A percentile compares a stretch with the other conserved stretches of the same genome.
Evolutionary conservation across 64 coral and sea anemone species (phyloP).

Genomic region (Actinia equina): DNA sequence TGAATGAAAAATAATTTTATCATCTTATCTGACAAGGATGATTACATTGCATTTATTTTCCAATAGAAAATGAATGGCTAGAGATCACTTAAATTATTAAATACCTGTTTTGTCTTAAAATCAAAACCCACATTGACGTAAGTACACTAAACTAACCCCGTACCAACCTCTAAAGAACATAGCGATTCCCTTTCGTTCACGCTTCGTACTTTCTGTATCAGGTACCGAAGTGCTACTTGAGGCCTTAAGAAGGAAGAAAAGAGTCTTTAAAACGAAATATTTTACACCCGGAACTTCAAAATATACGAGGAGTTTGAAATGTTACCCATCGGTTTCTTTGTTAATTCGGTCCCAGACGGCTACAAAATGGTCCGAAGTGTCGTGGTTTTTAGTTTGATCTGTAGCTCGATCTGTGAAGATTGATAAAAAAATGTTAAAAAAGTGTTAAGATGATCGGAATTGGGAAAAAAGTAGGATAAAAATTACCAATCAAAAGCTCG

Average conservation of each 20-base stretch:
- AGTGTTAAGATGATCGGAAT: not conserved
- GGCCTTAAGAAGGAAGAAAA: conserved; percentile 41
- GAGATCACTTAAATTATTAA: not conserved
- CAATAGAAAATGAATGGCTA: not conserved
- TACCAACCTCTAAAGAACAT: conserved; percentile 34
- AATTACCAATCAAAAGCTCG: conserved; percentile 80
- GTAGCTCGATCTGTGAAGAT: conserved; percentile 69
- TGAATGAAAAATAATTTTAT: not conserved
- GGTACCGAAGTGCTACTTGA: conserved; percentile 61
- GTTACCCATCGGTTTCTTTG: conserved; percentile 82
- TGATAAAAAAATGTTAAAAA: conserved; percentile 22
- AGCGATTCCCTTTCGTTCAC: conserved; percentile 68
- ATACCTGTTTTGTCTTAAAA: not conserved
- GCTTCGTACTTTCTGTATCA: conserved; percentile 68
- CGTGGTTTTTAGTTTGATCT: conserved; percentile 63
- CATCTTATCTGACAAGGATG: not conserved
- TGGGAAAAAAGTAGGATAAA: not conserved
- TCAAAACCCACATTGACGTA: not conserved
- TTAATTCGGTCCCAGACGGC: conserved; percentile 88
- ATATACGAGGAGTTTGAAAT: not conserved
- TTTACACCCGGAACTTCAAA: conserved; percentile 6
- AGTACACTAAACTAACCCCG: not conserved
- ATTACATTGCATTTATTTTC: not conserved
- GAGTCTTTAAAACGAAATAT: not conserved
- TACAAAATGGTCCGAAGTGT: conserved; percentile 50